Conservation (phyloP, 2,888 invertebrate species). For the Tiphia femorata region DNA sequence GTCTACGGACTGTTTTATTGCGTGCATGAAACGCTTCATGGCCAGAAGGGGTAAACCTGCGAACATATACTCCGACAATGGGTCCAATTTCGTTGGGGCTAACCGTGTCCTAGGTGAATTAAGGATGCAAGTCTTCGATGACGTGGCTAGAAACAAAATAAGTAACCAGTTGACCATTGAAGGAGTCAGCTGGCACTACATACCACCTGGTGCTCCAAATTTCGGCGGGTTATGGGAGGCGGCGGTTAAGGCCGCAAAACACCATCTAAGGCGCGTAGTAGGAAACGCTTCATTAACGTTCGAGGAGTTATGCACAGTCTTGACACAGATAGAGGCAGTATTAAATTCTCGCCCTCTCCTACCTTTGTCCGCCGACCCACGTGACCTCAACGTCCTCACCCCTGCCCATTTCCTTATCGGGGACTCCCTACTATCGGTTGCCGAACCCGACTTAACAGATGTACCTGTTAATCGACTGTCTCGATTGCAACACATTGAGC, state of each 20-base stretch:
- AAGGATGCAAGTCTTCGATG: neutral
- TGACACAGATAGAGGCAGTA: neutral
- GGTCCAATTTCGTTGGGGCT: neutral
- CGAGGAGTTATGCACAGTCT: neutral
- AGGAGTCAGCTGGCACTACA: neutral
- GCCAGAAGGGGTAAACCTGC: neutral
- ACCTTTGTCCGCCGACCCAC: neutral
- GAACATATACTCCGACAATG: neutral
- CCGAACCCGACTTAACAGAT: neutral
- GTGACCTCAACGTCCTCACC: neutral
- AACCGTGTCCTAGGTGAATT: neutral
- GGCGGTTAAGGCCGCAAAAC: neutral
- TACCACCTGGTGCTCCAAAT: neutral
- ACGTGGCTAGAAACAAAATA: neutral
- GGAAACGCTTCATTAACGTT: neutral
- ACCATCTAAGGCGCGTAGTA: neutral
- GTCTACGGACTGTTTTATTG: neutral
- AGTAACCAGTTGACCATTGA: neutral
- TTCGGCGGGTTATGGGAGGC: neutral
- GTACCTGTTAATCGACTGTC: neutral
- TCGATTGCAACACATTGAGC: neutral
- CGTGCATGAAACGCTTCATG: neutral
- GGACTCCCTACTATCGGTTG: neutral
- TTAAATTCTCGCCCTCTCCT: neutral
- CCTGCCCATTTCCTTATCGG: neutral